Conservation (phyloP, 1,140 invertebrate genomes). For the Sitophilus oryzae region DNA sequence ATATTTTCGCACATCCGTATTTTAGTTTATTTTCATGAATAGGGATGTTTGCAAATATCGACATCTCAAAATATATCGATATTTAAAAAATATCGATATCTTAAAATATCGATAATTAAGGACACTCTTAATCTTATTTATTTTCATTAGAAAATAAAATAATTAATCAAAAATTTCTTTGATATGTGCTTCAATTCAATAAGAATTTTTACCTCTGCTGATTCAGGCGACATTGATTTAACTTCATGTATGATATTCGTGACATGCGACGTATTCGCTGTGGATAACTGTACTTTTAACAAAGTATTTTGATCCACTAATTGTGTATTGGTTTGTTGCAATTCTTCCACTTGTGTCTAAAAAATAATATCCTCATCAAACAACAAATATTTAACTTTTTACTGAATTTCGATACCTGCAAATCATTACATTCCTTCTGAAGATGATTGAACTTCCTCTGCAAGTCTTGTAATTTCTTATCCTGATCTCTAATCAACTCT, state of each 20-base stretch:
- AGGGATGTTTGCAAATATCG: conserved; percentile 27
- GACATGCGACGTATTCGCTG: conserved; percentile 34
- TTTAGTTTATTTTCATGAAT: conserved; percentile 6
- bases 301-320: conserved; percentile 84
- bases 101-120: too few relatives aligned
- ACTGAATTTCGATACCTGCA: conserved; percentile 49
- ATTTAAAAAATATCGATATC: too few relatives aligned
- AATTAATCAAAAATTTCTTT: too few relatives aligned
- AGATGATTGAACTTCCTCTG: conserved; percentile 50
- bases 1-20: too few relatives aligned
- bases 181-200: too few relatives aligned
- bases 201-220: background rate
- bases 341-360: conserved; percentile 63
- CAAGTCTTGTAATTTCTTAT: conserved; percentile 63
- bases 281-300: conserved; percentile 67
- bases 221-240: background rate
- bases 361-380: conserved; percentile 28
- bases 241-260: background rate
- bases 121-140: too few relatives aligned
- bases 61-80: conserved; percentile 14
- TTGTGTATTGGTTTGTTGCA: conserved; percentile 64
- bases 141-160: too few relatives aligned
- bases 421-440: conserved; percentile 48
- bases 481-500: conserved; percentile 82
- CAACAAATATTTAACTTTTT: conserved; percentile 1